Base-by-base conservation (phyloP, 2,888 invertebrate genomes). In the Phortica okadai region DNA sequence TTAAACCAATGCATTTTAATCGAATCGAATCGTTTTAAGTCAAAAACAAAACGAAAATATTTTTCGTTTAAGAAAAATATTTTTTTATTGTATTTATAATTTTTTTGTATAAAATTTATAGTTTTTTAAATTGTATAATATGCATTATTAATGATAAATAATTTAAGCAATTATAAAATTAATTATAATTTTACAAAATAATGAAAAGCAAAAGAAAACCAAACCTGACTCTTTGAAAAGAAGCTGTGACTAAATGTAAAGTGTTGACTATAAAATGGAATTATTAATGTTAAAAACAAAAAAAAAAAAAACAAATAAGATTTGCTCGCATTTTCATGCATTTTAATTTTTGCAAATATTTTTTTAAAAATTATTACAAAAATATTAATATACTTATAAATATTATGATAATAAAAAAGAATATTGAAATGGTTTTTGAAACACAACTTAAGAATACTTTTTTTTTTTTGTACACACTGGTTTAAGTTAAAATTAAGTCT, bases 11-110 rank as follows among this genome's bases (percentile, higher is more conserved):
- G 50, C 33, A 25, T 44, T 67, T 67, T 14, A n/a, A n/a, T n/a
- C n/a, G n/a, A 33, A 67, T 14, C 16, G 67, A 56, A 16, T 25
- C 59, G 77, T 50, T 50, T 50, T 11, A 50, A 50, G 50, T 11
- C 50, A 14, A 50, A 14, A 50, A 50, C 50, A 14, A 50, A 50
- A 50, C 8, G 50, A 14, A 50, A 50, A 62, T 77, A 75, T 82
- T 82, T 80, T 82, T 80, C 81, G 79, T 81, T 81, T 77, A 78
- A 82, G 82, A 81, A 81, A 76, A 81, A 78, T 81, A 79, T 77
- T 59, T 77, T 6, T 21, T n/a, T 33, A 62, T 5, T 72, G 41
- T 33, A 25, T 62, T 54, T 75, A 50, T 67, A 42, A 44, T n/a
- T 14, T 62, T 62, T 14, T 8, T 4, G 16, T n/a, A 14, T 56